These are phyloP conservation scores for Hanleya hanleyi DNA, from an alignment of 2,888 invertebrate species.

Conservation along the genomic window DNA sequence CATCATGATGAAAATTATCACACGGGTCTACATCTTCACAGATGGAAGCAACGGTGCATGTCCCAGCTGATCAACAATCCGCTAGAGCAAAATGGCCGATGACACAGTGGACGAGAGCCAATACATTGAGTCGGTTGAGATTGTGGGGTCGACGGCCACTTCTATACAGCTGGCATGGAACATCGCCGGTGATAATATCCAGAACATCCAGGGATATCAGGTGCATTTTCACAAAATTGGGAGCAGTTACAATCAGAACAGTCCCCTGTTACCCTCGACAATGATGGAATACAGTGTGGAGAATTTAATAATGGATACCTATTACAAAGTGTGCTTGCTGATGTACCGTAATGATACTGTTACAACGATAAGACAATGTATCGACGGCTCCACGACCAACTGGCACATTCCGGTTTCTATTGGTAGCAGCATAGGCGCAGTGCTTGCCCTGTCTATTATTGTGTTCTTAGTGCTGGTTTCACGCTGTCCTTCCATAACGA, in stretches of 20 bases:
- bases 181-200: conserved; percentile 28
- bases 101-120: background rate
- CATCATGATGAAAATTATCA: too few relatives aligned
- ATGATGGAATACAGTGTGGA: conserved; percentile 47
- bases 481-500: conserved; percentile 49
- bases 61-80: too few relatives aligned
- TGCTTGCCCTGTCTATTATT: conserved; percentile 63
- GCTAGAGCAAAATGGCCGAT: background rate
- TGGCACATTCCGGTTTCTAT: conserved; percentile 68
- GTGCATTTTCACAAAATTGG: conserved; percentile 62
- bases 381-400: conserved; percentile 62
- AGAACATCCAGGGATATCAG: conserved; percentile 46
- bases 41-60: too few relatives aligned
- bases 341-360: conserved; percentile 58
- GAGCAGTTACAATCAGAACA: conserved; percentile 60
- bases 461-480: conserved; percentile 63
- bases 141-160: conserved; percentile 53
- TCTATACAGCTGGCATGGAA: conserved; percentile 59
- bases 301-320: conserved; percentile 64
- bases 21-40: too few relatives aligned
- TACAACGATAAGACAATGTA: conserved; percentile 49
- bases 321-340: conserved; percentile 64
- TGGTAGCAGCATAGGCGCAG: conserved; percentile 65
- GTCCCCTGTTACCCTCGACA: conserved; percentile 45
- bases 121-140: conserved; percentile 32